These are phyloP conservation scores for Euzophera pinguis DNA, from an alignment of 2,888 invertebrate genomes.

Conservation along the genomic window DNA sequence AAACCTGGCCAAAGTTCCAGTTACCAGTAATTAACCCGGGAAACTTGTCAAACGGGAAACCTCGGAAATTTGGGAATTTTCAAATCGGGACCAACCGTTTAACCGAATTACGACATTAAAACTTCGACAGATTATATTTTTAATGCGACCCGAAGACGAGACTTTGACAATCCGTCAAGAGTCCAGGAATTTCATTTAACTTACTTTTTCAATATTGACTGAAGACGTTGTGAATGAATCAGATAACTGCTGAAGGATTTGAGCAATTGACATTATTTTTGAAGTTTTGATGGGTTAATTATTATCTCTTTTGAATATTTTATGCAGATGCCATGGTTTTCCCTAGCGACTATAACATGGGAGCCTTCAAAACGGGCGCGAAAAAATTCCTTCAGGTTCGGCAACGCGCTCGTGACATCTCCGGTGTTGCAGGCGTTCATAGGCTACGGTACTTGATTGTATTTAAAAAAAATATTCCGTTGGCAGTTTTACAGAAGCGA, in stretches of 20 bases:
- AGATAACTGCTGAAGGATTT: neutral
- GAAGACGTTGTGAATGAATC: neutral
- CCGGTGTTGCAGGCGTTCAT: too few relatives aligned
- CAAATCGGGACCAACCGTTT: slow-evolving; percentile 13
- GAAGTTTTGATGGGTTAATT: neutral
- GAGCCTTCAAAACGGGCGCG: too few relatives aligned
- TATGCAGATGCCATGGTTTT: too few relatives aligned
- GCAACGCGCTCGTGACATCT: too few relatives aligned
- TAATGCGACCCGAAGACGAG: slow-evolving; percentile 12
- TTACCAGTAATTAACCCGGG: neutral
- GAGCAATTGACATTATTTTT: neutral
- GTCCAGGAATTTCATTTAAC: slow-evolving; percentile 13
- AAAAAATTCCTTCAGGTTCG: too few relatives aligned
- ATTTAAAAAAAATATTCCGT: too few relatives aligned
- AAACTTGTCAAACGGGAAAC: slow-evolving; percentile 15
- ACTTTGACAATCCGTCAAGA: slow-evolving; percentile 14
- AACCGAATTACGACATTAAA: slow-evolving; percentile 19
- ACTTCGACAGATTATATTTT: slow-evolving; percentile 17
- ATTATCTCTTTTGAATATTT: too few relatives aligned
- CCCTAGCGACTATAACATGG: too few relatives aligned
- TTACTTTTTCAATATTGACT: slow-evolving; percentile 5
- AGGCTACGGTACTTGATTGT: too few relatives aligned
- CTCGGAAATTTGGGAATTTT: slow-evolving; percentile 1
- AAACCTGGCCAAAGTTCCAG: slow-evolving; percentile 6
- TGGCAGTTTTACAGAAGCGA: too few relatives aligned